Percentiles rank a stretch among this genome's conserved stretches.
Conservation (phyloP, 2,797 vertebrate genomes). For the Dipus sagitta region DNA sequence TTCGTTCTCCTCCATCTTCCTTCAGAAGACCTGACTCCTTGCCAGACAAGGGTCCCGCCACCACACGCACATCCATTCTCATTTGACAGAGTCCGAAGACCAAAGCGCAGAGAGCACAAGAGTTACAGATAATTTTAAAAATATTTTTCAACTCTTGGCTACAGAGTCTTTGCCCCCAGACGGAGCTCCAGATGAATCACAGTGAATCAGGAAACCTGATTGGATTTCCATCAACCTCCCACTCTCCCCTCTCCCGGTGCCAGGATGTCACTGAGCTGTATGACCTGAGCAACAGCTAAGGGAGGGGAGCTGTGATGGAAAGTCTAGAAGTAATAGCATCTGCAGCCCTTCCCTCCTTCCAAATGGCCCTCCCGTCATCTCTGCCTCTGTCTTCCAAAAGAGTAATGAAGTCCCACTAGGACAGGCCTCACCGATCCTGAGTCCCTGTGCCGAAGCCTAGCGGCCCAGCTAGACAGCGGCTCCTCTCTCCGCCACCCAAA, state of each 20-base stretch:
- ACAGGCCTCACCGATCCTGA: not conserved
- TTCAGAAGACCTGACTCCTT: not conserved
- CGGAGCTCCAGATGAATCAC: not conserved
- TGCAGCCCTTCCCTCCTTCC: not conserved
- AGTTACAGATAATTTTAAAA: constrained; percentile 5
- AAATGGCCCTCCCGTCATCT: not conserved
- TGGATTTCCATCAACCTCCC: not conserved
- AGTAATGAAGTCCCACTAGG: not conserved
- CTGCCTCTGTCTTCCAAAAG: not conserved
- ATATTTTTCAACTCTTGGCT: not conserved
- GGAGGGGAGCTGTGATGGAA: not conserved
- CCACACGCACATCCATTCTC: not conserved
- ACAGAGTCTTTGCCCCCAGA: not conserved
- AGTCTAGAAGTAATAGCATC: not conserved
- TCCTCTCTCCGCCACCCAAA: not conserved
- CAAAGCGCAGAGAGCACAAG: not conserved
- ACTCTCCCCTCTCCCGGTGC: not conserved
- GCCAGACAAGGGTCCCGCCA: not conserved
- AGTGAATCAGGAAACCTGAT: not conserved
- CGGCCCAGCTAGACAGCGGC: rapidly evolving
- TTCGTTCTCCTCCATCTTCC: not conserved
- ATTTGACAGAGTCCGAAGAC: not conserved
- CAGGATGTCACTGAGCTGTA: not conserved
- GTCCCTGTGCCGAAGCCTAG: not conserved
- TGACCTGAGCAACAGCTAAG: not conserved